Conservation (phyloP, 2,113 vertebrate species). For the Ceyx melanurus region DNA sequence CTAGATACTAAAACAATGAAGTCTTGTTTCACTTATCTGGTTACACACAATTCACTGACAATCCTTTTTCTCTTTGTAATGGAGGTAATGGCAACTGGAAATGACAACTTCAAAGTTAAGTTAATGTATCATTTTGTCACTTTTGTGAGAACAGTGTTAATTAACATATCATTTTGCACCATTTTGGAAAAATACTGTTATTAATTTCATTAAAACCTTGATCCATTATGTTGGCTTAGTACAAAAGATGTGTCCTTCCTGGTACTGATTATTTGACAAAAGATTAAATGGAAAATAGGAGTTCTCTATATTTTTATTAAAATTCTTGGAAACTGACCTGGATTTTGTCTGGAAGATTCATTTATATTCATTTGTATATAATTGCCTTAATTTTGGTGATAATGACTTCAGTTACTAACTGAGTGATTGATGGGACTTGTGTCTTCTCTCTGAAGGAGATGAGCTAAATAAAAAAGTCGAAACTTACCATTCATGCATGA, state of each 20-base stretch:
- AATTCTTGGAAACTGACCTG: conserved; percentile 72
- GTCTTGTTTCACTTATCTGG: background rate
- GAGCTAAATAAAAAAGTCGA: conserved; percentile 78
- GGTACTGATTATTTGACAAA: conserved; percentile 49
- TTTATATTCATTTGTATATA: conserved; percentile 86
- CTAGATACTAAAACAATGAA: background rate
- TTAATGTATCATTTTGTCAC: conserved; percentile 30
- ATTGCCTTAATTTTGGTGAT: conserved; percentile 85
- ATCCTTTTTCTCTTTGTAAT: background rate
- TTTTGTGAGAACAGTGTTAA: conserved; percentile 40
- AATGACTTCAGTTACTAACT: conserved; percentile 84
- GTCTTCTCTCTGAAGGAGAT: conserved; percentile 78
- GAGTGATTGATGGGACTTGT: conserved; percentile 82
- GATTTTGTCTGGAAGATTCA: conserved; percentile 78
- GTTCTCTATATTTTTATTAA: conserved; percentile 67
- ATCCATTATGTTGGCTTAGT: conserved; percentile 32
- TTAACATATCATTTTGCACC: conserved; percentile 55
- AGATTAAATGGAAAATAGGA: conserved; percentile 51
- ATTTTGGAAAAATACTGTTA: conserved; percentile 24
- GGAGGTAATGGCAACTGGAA: conserved; percentile 22
- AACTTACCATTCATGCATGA: conserved; percentile 80
- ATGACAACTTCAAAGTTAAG: conserved; percentile 45
- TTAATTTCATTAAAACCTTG: conserved; percentile 48
- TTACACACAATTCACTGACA: background rate
- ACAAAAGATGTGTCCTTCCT: conserved; percentile 58